Base-by-base conservation (phyloP, 2,113 vertebrate genomes). In the Catharus bicknelli region DNA sequence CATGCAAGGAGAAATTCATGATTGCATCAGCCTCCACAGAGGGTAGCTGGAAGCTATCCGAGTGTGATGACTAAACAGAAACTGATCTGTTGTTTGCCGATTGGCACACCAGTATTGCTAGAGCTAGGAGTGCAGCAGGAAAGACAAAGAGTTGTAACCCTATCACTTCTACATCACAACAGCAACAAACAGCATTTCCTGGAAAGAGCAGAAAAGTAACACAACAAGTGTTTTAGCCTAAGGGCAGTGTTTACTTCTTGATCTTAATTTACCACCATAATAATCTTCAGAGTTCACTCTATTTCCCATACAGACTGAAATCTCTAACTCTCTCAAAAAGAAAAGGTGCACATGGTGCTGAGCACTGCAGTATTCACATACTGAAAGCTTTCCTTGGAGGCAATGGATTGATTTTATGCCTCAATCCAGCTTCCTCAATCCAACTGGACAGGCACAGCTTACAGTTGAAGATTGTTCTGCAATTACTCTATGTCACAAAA, bases 41-140 rank as follows among this genome's bases (percentile, higher is more conserved):
- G 25, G 7, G 29, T 40, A 79, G 53, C 0, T 95, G 90, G 94
- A 96, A 94, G 79, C 59, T 57, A 10, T 84, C 77, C 42, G 1
- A 87, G 78, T 63, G 40, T 38, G 53, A 93, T 94, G 87, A 95
- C 93, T 93, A 88, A 85, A 92, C 85, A 94, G 81, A 90, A 92
- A 82, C 63, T 50, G 63, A 91, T 89, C 78, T 77, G 84, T 87
- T 93, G 83, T 84, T 94, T 79, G 67, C 70, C 1, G 0, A 38
- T 16, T 77, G 87, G 87, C 75, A 92, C 5, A 1, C 3, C 2
- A 47, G 34, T 25, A 87, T 59, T 85, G 54, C 84, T 84, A 70
- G 68, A 91, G 30, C 54, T 36, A 50, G 54, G 55, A 89, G 58
- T 20, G 50, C 53, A 88, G 34, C 62, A 25, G 50, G n/a, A 42